These are phyloP conservation scores for Simalia tracyae DNA, from an alignment of 2,797 vertebrate genomes.

Conservation along the genomic window DNA sequence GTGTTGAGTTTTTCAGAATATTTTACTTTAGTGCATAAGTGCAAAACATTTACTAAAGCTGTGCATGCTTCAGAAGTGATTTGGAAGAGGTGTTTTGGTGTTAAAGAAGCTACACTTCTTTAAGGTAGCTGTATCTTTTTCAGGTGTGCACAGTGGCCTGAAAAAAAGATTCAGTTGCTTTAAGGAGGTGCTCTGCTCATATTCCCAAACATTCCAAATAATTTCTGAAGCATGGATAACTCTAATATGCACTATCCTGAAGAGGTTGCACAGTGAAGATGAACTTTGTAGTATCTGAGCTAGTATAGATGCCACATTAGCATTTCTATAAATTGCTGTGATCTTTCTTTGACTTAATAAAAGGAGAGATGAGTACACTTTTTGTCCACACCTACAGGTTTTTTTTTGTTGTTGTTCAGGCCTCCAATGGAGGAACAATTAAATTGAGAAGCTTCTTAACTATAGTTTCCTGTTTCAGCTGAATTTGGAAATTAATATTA, in stretches of 20 bases:
- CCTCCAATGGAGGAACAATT: neutral
- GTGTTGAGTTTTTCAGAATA: neutral
- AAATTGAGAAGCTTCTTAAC: neutral
- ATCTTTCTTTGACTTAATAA: neutral
- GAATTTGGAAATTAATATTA: neutral
- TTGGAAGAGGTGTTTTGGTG: neutral
- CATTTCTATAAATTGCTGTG: neutral
- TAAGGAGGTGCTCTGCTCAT: neutral
- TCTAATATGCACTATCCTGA: neutral
- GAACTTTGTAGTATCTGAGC: neutral
- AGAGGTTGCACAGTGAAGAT: neutral
- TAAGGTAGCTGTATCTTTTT: neutral
- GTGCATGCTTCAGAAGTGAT: neutral
- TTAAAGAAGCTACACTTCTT: neutral
- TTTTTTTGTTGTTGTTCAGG: neutral
- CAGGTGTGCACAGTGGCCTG: neutral
- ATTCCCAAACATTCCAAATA: neutral
- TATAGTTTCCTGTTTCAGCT: neutral
- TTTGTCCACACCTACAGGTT: neutral
- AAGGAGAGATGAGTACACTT: neutral
- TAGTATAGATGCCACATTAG: neutral
- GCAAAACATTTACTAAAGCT: neutral
- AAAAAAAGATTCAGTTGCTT: neutral
- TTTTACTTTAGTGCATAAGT: neutral
- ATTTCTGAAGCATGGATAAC: neutral